Base-by-base conservation (phyloP, 2,113 vertebrate species). In the Perccottus glenii region DNA sequence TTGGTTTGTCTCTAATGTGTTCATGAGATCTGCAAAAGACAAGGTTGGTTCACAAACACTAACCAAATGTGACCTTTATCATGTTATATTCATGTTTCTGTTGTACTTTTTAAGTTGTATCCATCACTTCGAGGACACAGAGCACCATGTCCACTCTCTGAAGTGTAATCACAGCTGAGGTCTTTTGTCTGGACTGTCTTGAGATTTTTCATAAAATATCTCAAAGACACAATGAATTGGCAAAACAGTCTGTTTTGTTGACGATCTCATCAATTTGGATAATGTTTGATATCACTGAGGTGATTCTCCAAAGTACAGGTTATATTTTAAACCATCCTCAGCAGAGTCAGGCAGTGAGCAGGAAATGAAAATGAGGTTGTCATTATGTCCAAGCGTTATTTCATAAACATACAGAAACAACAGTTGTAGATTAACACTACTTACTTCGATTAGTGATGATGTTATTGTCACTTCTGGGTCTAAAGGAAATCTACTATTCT, bases 291-390 rank as follows among this genome's bases (percentile, higher is more conserved):
- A 10, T 11, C 9, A 16, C 19, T 51, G 49, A 27, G 49, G 11
- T 9, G 49, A 51, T 52, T 52, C 50, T 52, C 50, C 50, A 52
- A 52, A 52, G 32, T 52, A 52, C 50, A 52, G 27, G 50, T 33
- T 12, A 52, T 10, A 52, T 11, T 52, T 52, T 2, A 10, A 11
- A 1, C 11, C 27, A 52, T 8, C 6, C 36, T 38, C 38, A 6
- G 50, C 11, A 12, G 19, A 27, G 19, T 27, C 19, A 27, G 19
- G 27, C 27, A 52, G 19, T 45, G 12, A 11, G 11, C 12, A 45
- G 44, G 12, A 45, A 11, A 14, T 45, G 11, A 11, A 11, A 11
- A 45, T 4, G 12, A 11, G 19, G 19, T 14, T 5, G 12, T 47
- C 46, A 47, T 4, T n/a, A 9, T 4, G 4, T 6, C 12, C 11